Conservation (phyloP, 2,113 vertebrate genomes). For the Hippocampus mohnikei region DNA sequence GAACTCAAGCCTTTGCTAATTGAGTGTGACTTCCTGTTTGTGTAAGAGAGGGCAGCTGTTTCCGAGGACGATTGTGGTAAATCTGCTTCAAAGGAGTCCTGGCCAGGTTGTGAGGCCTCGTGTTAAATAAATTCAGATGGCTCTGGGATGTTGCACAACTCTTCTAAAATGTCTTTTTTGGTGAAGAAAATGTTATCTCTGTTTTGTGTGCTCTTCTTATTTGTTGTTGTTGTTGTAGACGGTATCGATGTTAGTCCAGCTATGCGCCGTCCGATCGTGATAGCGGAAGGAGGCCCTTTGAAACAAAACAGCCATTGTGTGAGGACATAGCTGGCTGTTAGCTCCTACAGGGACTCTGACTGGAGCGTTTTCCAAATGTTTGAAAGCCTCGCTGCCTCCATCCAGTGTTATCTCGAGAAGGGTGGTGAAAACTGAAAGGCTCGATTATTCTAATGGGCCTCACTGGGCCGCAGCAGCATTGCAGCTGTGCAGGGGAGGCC, state of each 20-base stretch:
- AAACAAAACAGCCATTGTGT: conserved; percentile 63
- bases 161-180: background rate
- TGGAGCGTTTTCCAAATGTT: conserved; percentile 54
- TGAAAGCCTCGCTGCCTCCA: conserved; percentile 46
- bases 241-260: conserved; percentile 30
- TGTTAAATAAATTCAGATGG: conserved; percentile 38
- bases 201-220: conserved; percentile 8
- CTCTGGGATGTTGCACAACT: conserved; percentile 9
- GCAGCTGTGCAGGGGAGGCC: conserved; percentile 63
- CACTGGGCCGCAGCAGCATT: conserved; percentile 47
- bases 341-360: conserved; percentile 39
- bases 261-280: conserved; percentile 44
- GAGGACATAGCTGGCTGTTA: conserved; percentile 48
- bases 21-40: conserved; percentile 68
- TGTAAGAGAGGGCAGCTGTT: conserved; percentile 49
- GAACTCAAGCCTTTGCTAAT: conserved; percentile 55
- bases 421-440: conserved; percentile 68
- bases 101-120: conserved; percentile 36
- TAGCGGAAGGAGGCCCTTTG: conserved; percentile 28
- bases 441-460: conserved; percentile 59
- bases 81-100: conserved; percentile 16
- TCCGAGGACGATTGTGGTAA: conserved; percentile 42
- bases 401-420: conserved; percentile 60
- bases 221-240: conserved; percentile 6
- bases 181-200: background rate